phyloP scores from a whole-genome alignment of 2,888 invertebrate species.

The Encarsia formosa region DNA sequence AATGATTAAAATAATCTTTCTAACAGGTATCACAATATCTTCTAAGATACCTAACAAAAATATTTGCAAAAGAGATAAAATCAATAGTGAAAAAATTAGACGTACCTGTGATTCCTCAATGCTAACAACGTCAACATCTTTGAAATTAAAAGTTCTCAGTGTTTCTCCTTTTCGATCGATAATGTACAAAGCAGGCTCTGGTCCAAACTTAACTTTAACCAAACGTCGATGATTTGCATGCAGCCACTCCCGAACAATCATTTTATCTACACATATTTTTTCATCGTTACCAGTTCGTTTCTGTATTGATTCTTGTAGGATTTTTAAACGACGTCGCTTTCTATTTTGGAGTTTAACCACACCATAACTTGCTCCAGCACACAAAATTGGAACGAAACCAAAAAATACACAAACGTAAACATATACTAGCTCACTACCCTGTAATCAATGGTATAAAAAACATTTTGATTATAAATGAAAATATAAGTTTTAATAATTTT shows the following conservation, averaged over 20 bases:
- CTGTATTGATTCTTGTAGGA: constrained; percentile 73
- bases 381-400: constrained; percentile 87
- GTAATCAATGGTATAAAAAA: too few species aligned
- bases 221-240: constrained; percentile 86
- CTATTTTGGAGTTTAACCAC: constrained; percentile 89
- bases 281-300: constrained; percentile 52
- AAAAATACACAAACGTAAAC: constrained; percentile 92
- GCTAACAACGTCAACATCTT: constrained; percentile 71
- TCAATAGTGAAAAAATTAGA: not conserved
- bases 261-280: constrained; percentile 79
- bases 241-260: constrained; percentile 91
- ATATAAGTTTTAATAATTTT: too few species aligned
- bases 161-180: constrained; percentile 91
- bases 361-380: constrained; percentile 87
- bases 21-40: too few species aligned
- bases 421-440: constrained; percentile 95
- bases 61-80: not conserved
- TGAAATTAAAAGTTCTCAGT: constrained; percentile 75
- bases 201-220: constrained; percentile 86
- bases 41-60: too few species aligned
- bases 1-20: too few species aligned
- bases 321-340: constrained; percentile 72
- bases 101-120: constrained; percentile 82
- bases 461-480: too few species aligned
- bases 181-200: constrained; percentile 80